phyloP scores from a whole-genome alignment of 2,888 invertebrate species.

The Leptinotarsa peninsularis region DNA sequence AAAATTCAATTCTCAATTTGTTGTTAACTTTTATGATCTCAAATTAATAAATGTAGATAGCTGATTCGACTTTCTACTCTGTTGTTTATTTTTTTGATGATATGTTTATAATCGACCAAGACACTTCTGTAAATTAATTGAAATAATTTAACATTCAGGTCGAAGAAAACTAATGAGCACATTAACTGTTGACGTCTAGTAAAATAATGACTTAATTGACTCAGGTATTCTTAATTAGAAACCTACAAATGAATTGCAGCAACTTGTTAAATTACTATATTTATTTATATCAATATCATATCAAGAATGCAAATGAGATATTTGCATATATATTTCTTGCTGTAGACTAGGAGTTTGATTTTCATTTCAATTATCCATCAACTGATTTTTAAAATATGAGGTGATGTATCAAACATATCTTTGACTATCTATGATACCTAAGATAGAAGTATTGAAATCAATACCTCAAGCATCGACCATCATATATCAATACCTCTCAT shows the following conservation, averaged over 20 bases:
- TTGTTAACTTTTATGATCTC: too few species aligned
- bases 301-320: not conserved
- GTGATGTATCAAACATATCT: not conserved
- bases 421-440: too few species aligned
- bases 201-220: not conserved
- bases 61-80: too few species aligned
- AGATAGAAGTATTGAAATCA: too few species aligned
- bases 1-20: too few species aligned
- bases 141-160: not conserved
- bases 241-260: not conserved
- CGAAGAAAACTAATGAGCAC: not conserved
- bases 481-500: too few species aligned
- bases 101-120: not conserved
- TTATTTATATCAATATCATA: not conserved
- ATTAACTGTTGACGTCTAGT: not conserved
- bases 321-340: not conserved
- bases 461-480: too few species aligned
- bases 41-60: too few species aligned
- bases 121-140: not conserved
- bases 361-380: not conserved
- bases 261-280: not conserved
- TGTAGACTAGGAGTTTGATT: not conserved
- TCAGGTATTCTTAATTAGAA: not conserved
- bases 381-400: not conserved
- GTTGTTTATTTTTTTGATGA: too few species aligned